Evolutionary conservation across 2,113 vertebrate species (phyloP).

Genomic region (Taxidea taxus): DNA sequence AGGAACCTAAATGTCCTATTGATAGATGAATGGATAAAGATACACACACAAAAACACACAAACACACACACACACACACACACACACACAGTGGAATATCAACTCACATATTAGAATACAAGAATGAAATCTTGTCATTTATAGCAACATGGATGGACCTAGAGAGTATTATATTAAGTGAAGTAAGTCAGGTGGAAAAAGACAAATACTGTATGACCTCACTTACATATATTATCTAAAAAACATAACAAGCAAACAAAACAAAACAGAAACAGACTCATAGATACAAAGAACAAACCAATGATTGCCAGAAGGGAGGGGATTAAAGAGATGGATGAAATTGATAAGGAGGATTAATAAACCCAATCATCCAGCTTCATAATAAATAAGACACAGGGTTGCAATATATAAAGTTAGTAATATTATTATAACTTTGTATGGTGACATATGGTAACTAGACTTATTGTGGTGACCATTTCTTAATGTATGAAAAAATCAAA

Average conservation of each 20-base stretch:
- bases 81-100: background rate
- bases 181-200: background rate
- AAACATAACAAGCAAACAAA: background rate
- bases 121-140: background rate
- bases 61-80: background rate
- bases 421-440: background rate
- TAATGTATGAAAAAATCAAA: background rate
- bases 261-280: background rate
- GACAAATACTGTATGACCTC: background rate
- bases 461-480: background rate
- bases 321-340: background rate
- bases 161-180: background rate
- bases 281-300: background rate
- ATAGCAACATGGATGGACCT: background rate
- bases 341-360: background rate
- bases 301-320: background rate
- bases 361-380: background rate
- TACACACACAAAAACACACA: background rate
- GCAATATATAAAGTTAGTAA: background rate
- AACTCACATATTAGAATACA: background rate
- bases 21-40: background rate
- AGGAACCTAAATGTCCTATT: background rate
- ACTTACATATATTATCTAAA: background rate
- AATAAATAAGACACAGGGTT: background rate
- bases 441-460: background rate